Conservation (phyloP, 2,888 invertebrate genomes). For the Eudasyphora cyanicolor region DNA sequence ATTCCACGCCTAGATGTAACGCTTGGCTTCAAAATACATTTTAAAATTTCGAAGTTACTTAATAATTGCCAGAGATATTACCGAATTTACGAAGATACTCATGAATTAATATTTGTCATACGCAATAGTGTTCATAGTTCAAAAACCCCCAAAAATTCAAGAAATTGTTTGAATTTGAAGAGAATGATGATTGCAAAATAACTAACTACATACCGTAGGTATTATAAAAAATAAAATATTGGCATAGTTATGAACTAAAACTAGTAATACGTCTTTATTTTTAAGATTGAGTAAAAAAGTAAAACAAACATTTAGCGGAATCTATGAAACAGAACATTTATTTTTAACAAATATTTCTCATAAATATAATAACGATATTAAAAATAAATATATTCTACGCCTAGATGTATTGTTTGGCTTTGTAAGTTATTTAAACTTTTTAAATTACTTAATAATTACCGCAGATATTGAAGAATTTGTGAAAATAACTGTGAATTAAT, state of each 20-base stretch:
- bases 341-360: no score
- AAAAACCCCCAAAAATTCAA: neutral
- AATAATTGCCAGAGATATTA: neutral
- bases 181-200: no score
- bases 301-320: no score
- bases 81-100: neutral
- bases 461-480: neutral
- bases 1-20: no score
- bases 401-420: neutral
- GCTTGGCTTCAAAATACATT: neutral
- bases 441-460: neutral
- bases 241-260: no score
- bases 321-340: no score
- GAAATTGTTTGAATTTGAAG: no score
- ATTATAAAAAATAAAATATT: no score
- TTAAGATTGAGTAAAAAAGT: no score
- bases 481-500: neutral
- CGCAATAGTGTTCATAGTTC: neutral
- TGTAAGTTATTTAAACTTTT: neutral
- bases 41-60: neutral
- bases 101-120: conserved; percentile 4
- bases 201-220: no score
- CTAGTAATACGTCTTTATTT: no score
- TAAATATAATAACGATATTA: neutral
- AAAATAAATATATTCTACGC: neutral